Evolutionary conservation across 2,888 invertebrate genomes (phyloP), one percentile per base, ranked within the genome.

Genomic region (Cerceris ruficornis): DNA sequence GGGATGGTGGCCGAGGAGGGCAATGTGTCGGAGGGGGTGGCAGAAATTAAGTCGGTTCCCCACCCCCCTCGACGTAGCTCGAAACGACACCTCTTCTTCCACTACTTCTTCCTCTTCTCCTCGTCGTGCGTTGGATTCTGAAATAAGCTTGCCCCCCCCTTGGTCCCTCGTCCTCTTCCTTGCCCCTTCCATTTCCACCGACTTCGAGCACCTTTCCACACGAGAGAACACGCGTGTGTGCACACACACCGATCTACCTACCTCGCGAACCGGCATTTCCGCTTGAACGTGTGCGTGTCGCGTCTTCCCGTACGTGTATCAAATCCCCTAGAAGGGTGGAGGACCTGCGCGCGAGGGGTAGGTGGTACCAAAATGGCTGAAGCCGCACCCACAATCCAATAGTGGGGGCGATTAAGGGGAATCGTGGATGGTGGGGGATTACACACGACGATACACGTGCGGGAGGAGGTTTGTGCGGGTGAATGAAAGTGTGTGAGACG

Each of bases 351-450:
- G 86, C 69, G 86, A 84, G 83, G 87, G 83, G 90, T 89, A 88
- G 91, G 91, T 90, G 91, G 90, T 87, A 89, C 91, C 90, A 91
- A 91, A 88, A 91, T 91, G 91, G 91, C 91, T 89, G 87, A 86
- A 74, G 86, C 82, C 86, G 88, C 90, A 87, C 88, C 91, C 88
- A 88, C 83, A 60, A 42, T 6, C 14, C 13, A 0, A 0, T 69
- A 74, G 90, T 89, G 89, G 91, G 90, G 75, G 87, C 87, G 84
- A 73, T 58, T 68, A 66, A 90, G 91, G 91, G 90, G 91, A 90
- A 86, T 54, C 42, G 5, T 6, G 42, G 41, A 42, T 59, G 83
- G 81, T 84, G 87, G 88, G 90, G 82, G 85, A 70, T 75, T 69
- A 72, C 72, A 80, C 76, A 75, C 77, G 78, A 67, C 62, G 66